phyloP scores from a whole-genome alignment of 2,888 invertebrate genomes.

The Ariolimax columbianus region DNA sequence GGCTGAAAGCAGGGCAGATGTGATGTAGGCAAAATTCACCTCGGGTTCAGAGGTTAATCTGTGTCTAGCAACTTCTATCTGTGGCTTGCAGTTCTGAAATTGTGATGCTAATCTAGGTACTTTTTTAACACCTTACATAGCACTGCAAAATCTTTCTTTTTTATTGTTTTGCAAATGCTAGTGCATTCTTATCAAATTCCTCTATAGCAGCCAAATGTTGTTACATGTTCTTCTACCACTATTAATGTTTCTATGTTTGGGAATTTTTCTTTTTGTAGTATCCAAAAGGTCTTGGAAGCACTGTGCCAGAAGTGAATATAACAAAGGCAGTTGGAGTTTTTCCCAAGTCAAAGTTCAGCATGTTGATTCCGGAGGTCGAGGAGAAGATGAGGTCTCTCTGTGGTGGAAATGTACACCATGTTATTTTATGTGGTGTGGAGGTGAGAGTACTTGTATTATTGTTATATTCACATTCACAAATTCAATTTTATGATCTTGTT shows the following conservation, averaged over 20 bases:
- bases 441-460: slow-evolving; percentile 56
- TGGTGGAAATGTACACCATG: slow-evolving; percentile 67
- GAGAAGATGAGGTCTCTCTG: slow-evolving; percentile 74
- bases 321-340: slow-evolving; percentile 77
- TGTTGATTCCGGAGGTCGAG: slow-evolving; percentile 81
- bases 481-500: neutral
- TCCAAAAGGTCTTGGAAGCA: slow-evolving; percentile 82
- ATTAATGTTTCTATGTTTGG: neutral
- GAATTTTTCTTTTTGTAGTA: slow-evolving; percentile 73
- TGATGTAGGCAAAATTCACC: no score
- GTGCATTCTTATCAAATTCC: neutral
- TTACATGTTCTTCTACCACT: neutral
- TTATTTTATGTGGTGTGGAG: slow-evolving; percentile 78
- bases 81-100: no score
- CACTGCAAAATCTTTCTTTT: no score
- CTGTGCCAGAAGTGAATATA: slow-evolving; percentile 81
- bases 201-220: neutral
- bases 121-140: no score
- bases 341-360: slow-evolving; percentile 82
- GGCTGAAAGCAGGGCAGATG: no score
- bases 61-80: no score
- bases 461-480: slow-evolving; percentile 32
- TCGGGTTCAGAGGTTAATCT: no score
- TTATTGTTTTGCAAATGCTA: no score
- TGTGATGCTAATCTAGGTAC: no score